A percentile compares a stretch with the other conserved stretches of the same genome.
phyloP scores from a whole-genome alignment of 1,140 invertebrate genomes.

The Brachionus koreanus region DNA sequence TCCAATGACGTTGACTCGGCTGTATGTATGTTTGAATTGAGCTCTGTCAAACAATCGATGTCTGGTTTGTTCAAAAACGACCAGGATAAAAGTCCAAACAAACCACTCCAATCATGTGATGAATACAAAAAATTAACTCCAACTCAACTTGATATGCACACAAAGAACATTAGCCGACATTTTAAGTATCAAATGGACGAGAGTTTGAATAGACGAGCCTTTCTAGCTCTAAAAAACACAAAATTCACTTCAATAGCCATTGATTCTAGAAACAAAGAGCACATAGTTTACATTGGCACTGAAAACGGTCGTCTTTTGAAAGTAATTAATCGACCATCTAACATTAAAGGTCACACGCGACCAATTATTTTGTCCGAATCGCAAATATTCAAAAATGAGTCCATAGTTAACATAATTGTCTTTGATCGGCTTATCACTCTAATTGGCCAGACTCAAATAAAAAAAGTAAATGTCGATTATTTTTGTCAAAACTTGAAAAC shows the following conservation, averaged over 20 bases:
- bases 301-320: neutral
- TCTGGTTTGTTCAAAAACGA: neutral
- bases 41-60: neutral
- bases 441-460: neutral
- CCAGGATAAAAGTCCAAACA: neutral
- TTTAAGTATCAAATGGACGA: slow-evolving; percentile 30
- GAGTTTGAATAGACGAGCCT: slow-evolving; percentile 1
- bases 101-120: neutral
- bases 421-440: neutral
- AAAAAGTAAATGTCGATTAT: neutral
- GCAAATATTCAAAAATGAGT: neutral
- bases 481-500: neutral
- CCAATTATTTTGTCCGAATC: slow-evolving; percentile 5
- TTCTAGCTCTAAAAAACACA: slow-evolving; percentile 22
- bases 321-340: neutral
- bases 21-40: slow-evolving; percentile 8
- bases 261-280: neutral
- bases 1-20: slow-evolving; percentile 25
- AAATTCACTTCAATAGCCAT: slow-evolving; percentile 34
- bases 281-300: neutral
- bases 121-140: neutral
- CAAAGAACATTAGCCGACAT: neutral
- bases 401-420: neutral
- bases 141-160: neutral
- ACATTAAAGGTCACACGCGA: neutral